Evolutionary conservation across 2,888 invertebrate genomes (phyloP).

Genomic region (Caenorhabditis japonica): DNA sequence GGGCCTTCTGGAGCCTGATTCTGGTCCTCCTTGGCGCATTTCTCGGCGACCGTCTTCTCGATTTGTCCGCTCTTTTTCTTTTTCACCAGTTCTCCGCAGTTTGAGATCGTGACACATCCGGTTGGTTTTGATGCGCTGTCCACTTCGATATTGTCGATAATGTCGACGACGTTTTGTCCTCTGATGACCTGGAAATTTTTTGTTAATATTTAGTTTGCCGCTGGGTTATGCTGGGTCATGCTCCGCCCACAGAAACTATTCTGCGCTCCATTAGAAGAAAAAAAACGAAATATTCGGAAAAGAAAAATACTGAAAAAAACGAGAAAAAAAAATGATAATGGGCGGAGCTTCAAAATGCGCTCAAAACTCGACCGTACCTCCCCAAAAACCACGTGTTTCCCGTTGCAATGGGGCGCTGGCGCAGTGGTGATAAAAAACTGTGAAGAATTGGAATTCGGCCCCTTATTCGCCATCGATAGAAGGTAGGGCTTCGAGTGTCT

Average conservation of each 20-base stretch:
- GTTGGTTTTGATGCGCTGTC: constrained; percentile 84
- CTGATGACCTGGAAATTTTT: constrained; percentile 88
- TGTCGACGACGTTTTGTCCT: constrained; percentile 88
- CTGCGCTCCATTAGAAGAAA: no score
- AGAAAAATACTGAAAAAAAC: no score
- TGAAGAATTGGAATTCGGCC: constrained; percentile 91
- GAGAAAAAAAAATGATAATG: no score
- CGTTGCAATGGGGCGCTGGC: constrained; percentile 79
- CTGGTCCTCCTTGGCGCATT: constrained; percentile 3
- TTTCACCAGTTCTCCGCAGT: constrained; percentile 88
- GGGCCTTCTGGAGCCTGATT: constrained; percentile 19
- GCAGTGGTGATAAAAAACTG: constrained; percentile 83
- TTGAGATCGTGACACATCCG: constrained; percentile 89
- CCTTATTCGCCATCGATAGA: constrained; percentile 96
- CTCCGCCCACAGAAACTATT: no score
- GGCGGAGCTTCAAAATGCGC: no score
- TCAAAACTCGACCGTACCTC: no score
- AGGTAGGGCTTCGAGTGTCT: constrained; percentile 84
- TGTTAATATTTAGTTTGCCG: no score
- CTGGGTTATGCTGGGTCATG: no score
- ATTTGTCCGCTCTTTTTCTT: constrained; percentile 31
- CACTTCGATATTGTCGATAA: constrained; percentile 89
- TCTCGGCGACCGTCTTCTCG: not conserved
- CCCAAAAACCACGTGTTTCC: constrained; percentile 98
- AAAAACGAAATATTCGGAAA: no score